Evolutionary conservation across 2,113 vertebrate genomes (phyloP).

Genomic region (Eulemur macaco): DNA sequence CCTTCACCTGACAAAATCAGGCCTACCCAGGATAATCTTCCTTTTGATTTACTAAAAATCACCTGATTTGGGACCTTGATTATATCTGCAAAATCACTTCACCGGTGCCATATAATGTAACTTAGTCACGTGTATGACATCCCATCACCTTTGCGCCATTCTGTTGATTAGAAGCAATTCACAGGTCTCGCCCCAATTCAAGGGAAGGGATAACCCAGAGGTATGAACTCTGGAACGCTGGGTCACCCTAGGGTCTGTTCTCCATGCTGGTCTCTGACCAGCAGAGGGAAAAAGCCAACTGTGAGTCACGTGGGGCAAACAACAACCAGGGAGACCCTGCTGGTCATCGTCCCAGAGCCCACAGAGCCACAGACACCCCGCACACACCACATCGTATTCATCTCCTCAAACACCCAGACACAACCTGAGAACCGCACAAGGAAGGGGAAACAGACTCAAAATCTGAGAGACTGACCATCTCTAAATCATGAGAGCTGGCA

Average conservation of each 20-base stretch:
- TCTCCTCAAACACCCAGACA: neutral
- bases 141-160: neutral
- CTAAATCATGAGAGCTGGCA: neutral
- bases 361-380: neutral
- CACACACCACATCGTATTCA: neutral
- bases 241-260: neutral
- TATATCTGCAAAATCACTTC: neutral
- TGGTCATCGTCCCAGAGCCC: fast-evolving
- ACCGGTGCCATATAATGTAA: neutral
- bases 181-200: neutral
- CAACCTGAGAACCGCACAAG: neutral
- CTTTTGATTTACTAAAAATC: constrained; percentile 21
- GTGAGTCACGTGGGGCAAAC: neutral
- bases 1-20: neutral
- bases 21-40: neutral
- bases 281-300: neutral
- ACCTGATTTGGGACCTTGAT: neutral
- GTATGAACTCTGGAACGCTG: neutral
- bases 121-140: neutral
- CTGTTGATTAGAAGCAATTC: neutral
- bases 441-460: neutral
- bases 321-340: neutral
- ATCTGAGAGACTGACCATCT: neutral
- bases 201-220: neutral
- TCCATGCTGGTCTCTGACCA: neutral